Evolutionary conservation across 2,797 vertebrate genomes (phyloP), one percentile per base, ranked within the genome.

Genomic region (Smutsia gigantea): DNA sequence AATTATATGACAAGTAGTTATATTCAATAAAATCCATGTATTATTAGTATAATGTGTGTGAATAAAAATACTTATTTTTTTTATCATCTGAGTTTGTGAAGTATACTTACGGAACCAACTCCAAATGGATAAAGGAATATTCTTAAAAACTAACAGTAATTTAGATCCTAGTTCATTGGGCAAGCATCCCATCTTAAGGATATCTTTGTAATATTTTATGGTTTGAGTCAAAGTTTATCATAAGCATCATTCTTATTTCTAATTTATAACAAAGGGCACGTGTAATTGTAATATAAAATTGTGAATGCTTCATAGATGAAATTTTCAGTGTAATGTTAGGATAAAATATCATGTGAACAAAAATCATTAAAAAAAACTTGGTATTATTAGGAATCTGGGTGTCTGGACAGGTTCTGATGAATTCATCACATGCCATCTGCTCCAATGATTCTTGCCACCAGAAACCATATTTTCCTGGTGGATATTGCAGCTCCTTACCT

Each of bases 341-440:
- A 31, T 19, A 18, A 25, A 10, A 15, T 85, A 75, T 93, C 95
- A 53, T 95, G 34, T 78, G 51, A 49, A 27, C 92, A 87, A 88
- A 92, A 86, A 96, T 71, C 42, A 72, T 59, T 59, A n/a, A n/a
- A n/a, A 42, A 57, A 66, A 61, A 96, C 63, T 82, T 94, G 96
- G 59, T 97, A 72, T 92, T 87, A 77, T 97, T 82, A 94, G 93
- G 61, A 92, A 97, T 84, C 51, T 97, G 98, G 95, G 93, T 98
- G 92, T 98, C 98, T 90, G 84, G 84, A 95, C 83, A 64, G 13
- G 55, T 98, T 88, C 90, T 96, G 96, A 95, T 94, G 82, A 90
- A 89, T 94, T 87, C 94, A 97, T 98, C 96, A 78, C 92, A 8
- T 8, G 88, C 97, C 97, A 93, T 98, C 97, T 98, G 97, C 89